Percentiles rank a stretch among this genome's conserved stretches.
Evolutionary conservation across 2,797 vertebrate species (phyloP).

Genomic region (Lindbergichthys nudifrons): DNA sequence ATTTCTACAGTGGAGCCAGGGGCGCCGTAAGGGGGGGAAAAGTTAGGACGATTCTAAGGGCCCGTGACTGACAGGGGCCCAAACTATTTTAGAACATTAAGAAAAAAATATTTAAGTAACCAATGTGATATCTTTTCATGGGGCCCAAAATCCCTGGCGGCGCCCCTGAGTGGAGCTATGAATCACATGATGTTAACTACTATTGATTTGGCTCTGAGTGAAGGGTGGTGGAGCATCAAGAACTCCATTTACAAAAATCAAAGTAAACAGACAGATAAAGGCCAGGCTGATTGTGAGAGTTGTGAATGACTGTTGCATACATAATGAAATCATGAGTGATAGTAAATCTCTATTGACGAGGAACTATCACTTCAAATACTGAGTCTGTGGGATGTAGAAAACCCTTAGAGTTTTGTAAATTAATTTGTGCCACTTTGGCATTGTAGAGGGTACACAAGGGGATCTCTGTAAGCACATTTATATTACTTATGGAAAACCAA

Average conservation of each 20-base stretch:
- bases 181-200: conserved; percentile 62
- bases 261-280: conserved; percentile 67
- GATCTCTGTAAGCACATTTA: conserved; percentile 4
- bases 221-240: conserved; percentile 61
- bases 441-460: conserved; percentile 11
- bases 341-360: conserved; percentile 49
- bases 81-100: too few relatives aligned
- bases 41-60: too few relatives aligned
- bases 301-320: conserved; percentile 67
- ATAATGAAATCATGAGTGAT: conserved; percentile 59
- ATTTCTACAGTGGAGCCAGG: conserved; percentile 45
- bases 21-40: too few relatives aligned
- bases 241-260: conserved; percentile 67
- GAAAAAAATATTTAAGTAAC: too few relatives aligned
- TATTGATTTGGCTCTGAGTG: conserved; percentile 66
- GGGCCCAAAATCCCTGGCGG: too few relatives aligned
- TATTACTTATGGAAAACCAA: conserved; percentile 19
- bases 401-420: conserved; percentile 37
- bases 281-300: conserved; percentile 58
- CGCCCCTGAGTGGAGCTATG: conserved; percentile 47
- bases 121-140: too few relatives aligned
- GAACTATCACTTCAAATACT: conserved; percentile 30
- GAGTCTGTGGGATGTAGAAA: conserved; percentile 43
- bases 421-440: conserved; percentile 35
- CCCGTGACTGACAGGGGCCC: too few relatives aligned